These are phyloP conservation scores for Notamacropus eugenii DNA, from an alignment of 2,797 vertebrate genomes.

Conservation along the genomic window DNA sequence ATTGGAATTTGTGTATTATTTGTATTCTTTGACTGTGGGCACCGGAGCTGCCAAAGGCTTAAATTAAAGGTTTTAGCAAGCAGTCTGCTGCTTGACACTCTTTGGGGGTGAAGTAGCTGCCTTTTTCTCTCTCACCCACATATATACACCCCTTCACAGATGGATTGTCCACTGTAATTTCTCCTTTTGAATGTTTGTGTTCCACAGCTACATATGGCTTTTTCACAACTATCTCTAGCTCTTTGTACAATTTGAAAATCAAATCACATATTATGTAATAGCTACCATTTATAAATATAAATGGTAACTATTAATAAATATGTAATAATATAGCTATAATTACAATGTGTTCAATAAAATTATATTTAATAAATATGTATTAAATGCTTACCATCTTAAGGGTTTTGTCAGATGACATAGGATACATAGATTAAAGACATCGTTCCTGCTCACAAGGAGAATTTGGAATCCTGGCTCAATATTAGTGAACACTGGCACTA, in stretches of 20 bases:
- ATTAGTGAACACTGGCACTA: background rate
- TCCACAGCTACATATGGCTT: background rate
- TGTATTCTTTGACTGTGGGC: background rate
- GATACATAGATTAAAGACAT: background rate
- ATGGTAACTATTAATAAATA: background rate
- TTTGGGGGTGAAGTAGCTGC: background rate
- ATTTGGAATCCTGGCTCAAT: constrained; percentile 28
- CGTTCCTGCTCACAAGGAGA: background rate
- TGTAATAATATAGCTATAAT: background rate
- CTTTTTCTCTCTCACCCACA: constrained; percentile 23
- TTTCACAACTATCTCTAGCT: background rate
- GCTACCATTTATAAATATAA: background rate
- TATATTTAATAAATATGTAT: background rate
- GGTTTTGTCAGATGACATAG: background rate
- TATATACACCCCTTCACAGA: constrained; percentile 7
- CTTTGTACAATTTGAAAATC: background rate
- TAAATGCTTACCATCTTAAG: background rate
- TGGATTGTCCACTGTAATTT: background rate
- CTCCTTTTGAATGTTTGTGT: constrained; percentile 17
- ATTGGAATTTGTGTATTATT: background rate
- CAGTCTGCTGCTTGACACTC: background rate
- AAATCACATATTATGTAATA: background rate
- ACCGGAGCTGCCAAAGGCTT: background rate
- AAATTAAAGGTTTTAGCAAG: constrained; percentile 13
- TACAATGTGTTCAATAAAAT: background rate